Evolutionary conservation across 2,797 vertebrate genomes (phyloP), one percentile per base, ranked within the genome.

Genomic region (Epinephelus awoara): DNA sequence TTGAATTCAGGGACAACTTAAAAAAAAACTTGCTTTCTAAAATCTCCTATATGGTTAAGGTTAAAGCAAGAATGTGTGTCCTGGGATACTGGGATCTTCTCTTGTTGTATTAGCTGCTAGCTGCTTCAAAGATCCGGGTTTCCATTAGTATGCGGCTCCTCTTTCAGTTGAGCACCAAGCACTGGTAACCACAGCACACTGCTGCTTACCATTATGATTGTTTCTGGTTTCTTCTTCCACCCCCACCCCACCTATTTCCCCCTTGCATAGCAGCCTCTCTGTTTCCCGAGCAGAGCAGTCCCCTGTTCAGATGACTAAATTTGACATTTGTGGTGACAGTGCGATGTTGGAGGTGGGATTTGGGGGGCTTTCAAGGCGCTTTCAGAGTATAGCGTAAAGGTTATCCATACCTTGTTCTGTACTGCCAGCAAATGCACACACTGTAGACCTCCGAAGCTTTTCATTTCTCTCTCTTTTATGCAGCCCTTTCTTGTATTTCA

Each of bases 281-380:
- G 47, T 49, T 49, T 49, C 55, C 9, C 12, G 58, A 23, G 67
- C 25, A 34, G 21, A 49, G 27, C 44, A 58, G 67, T 52, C 70
- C 47, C 57, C 25, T 21, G 50, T 47, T 77, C 56, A 52, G 58
- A 73, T 12, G 44, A 80, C 67, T 59, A 47, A 15, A 76, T 70
- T 62, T 59, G 63, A 69, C 57, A 72, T 82, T 72, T 81, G 23
- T 68, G 38, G 58, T 66, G 76, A 72, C 59, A 69, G 63, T 70
- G 50, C 29, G 49, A 38, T 0, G 14, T 78, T 46, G 52, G 49
- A 69, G 62, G 55, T 77, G 49, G 46, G 59, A 72, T 73, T 77
- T 64, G 21, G 21, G 8, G 55, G 34, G 56, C 23, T 54, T 74
- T 44, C 13, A 15, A 46, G 25, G 49, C 1, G 21, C 64, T 62